phyloP scores from a whole-genome alignment of 2,113 vertebrate species.

The Junco hyemalis region DNA sequence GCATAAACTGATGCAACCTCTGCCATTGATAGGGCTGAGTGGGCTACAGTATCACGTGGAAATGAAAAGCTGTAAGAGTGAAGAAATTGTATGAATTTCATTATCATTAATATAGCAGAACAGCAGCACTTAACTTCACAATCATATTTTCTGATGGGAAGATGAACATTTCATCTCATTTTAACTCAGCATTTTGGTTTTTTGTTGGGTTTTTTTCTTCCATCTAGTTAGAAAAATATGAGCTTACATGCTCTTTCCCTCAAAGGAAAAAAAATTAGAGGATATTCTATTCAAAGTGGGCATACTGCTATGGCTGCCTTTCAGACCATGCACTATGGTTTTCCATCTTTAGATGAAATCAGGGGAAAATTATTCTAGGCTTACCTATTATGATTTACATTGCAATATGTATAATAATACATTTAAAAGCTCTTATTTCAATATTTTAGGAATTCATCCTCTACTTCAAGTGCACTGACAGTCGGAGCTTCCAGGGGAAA shows the following conservation, averaged over 20 bases:
- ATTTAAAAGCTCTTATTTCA: neutral
- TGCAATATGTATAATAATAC: neutral
- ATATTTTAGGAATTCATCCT: neutral
- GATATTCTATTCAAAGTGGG: neutral
- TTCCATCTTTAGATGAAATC: neutral
- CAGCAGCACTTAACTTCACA: neutral
- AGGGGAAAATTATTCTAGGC: neutral
- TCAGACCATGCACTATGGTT: neutral
- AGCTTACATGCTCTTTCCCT: neutral
- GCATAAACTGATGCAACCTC: neutral
- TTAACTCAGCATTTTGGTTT: neutral
- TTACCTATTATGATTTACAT: neutral
- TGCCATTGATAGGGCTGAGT: conserved; percentile 8
- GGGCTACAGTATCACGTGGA: neutral
- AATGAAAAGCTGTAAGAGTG: conserved; percentile 3
- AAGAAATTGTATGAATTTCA: conserved; percentile 42
- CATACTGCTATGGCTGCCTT: neutral
- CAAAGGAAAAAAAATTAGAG: neutral
- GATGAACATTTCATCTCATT: neutral
- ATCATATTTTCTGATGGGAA: neutral
- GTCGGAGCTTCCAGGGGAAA: neutral
- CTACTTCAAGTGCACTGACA: neutral
- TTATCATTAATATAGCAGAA: conserved; percentile 23
- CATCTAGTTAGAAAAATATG: neutral
- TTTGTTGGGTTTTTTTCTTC: no score